phyloP scores from a whole-genome alignment of 2,113 vertebrate species.

The Pluvialis apricaria region DNA sequence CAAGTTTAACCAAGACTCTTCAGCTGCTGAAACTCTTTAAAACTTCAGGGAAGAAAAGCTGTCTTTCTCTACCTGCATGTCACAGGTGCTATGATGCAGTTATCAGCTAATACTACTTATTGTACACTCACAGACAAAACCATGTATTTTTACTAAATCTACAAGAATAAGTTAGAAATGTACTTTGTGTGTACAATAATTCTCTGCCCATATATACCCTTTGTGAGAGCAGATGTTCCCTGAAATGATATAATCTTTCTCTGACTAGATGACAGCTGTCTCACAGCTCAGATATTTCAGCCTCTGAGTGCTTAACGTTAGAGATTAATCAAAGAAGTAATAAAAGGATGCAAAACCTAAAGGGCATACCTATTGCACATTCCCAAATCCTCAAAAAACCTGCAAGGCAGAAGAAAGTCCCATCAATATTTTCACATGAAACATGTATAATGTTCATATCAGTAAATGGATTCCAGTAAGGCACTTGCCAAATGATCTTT shows the following conservation, averaged over 20 bases:
- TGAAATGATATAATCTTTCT: background rate
- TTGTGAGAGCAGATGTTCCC: background rate
- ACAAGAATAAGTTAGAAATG: background rate
- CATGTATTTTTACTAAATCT: background rate
- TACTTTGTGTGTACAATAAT: background rate
- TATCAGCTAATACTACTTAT: background rate
- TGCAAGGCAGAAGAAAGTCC: background rate
- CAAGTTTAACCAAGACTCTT: background rate
- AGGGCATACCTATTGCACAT: background rate
- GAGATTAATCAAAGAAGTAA: background rate
- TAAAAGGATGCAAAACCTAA: background rate
- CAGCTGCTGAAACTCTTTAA: background rate
- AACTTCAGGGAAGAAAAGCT: background rate
- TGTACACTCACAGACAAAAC: background rate
- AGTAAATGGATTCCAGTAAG: background rate
- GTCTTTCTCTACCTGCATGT: background rate
- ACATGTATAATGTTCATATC: background rate
- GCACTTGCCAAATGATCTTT: background rate
- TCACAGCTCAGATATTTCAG: constrained; percentile 2
- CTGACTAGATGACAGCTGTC: background rate
- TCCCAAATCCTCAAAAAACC: background rate
- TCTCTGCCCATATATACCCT: background rate
- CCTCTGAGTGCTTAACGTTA: background rate
- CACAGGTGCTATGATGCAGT: background rate
- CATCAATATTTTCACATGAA: background rate